Evolutionary conservation across 2,888 invertebrate species (phyloP), one percentile per base, ranked within the genome.

Genomic region (Caenorhabditis panamensis): DNA sequence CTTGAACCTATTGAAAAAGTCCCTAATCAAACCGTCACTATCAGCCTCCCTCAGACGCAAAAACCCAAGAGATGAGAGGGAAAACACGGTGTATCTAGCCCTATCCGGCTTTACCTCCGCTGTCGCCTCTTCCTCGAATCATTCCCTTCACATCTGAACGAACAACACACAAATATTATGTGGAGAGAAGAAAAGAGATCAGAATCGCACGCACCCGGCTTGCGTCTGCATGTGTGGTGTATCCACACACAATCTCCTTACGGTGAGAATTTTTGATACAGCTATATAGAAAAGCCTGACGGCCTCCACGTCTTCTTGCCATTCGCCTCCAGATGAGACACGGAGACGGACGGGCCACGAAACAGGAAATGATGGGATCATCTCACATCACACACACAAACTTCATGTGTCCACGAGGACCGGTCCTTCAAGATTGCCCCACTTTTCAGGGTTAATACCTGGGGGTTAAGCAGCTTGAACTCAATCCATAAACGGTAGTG

Each of bases 321-420:
- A 49, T 49, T 49, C 49, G 49, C 11, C 49, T 22, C 49, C 31
- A 31, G 44, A 13, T 49, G 49, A 13, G 4, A 8, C 49, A 4
- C 22, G 3, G 8, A 2, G 11, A 41, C 13, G 41, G 41, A 41
- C 41, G 31, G 31, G 4, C 31, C 3, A 41, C 41, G 41, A 71
- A 71, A 71, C 71, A 62, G 62, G 71, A 71, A 71, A 71, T 56
- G 62, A 63, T 63, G 62, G 47, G 47, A 63, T 56, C 71, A 71
- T 36, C 18, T 18, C 31, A 28, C 18, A 31, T 61, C 37, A n/a
- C n/a, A n/a, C 31, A 41, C 71, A 62, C 61, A 71, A 47, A 47
- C n/a, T 11, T 47, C 47, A 47, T 9, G 31, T 9, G n/a, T n/a
- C n/a, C n/a, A n/a, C n/a, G 31, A 41, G 47, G 47, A 47, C 47